Conservation (phyloP, 2,113 vertebrate genomes). For the Lepus europaeus region DNA sequence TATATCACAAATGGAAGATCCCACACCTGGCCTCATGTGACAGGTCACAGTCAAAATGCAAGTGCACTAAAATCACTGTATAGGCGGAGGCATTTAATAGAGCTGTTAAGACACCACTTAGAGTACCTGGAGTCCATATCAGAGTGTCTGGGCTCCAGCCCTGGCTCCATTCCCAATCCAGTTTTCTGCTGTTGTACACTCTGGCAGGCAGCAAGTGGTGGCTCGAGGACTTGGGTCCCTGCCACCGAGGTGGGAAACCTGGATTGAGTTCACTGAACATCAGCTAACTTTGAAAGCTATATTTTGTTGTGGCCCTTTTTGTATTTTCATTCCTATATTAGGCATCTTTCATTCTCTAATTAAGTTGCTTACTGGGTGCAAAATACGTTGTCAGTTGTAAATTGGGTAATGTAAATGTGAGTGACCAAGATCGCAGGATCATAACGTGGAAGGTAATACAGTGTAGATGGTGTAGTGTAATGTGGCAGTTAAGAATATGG, state of each 20-base stretch:
- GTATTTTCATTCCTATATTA: background rate
- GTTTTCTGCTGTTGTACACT: no score
- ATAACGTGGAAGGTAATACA: background rate
- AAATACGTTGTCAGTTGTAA: background rate
- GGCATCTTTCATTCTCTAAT: constrained; percentile 1
- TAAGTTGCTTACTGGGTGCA: background rate
- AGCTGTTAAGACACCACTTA: no score
- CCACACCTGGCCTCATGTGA: background rate
- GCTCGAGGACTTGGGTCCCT: no score
- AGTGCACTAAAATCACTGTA: background rate
- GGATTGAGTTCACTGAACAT: no score
- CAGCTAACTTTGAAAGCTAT: background rate
- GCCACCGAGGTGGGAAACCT: no score
- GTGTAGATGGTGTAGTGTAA: background rate
- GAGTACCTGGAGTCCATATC: no score
- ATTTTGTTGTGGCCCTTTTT: background rate
- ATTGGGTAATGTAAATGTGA: constrained; percentile 41
- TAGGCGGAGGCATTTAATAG: no score
- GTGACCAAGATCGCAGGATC: background rate
- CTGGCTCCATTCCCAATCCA: no score
- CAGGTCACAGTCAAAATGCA: background rate
- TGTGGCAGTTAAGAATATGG: background rate
- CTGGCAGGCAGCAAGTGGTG: no score
- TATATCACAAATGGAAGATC: background rate
- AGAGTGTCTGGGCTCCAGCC: no score